phyloP scores from a whole-genome alignment of 1,140 invertebrate genomes.

The Caenorhabditis remanei region DNA sequence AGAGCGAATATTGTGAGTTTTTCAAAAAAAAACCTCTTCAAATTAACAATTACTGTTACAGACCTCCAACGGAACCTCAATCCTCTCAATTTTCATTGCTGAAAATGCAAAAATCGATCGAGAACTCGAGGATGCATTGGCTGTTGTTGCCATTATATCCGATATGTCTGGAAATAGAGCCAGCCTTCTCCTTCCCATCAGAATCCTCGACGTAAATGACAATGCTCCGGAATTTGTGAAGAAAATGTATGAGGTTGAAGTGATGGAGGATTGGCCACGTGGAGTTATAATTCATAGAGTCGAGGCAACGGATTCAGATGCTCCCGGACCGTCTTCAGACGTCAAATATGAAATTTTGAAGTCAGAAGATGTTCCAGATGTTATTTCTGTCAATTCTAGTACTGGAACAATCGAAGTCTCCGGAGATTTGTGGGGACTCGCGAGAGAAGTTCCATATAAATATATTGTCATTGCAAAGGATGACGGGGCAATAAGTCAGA shows the following conservation, averaged over 20 bases:
- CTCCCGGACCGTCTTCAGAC: background rate
- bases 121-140: background rate
- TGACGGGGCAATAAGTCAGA: background rate
- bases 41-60: background rate
- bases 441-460: slow-evolving; percentile 7
- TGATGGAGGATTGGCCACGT: slow-evolving; percentile 56
- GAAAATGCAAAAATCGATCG: slow-evolving; percentile 35
- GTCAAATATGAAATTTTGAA: background rate
- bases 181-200: background rate
- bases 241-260: slow-evolving; percentile 32
- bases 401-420: slow-evolving; percentile 23
- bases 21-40: too few relatives aligned
- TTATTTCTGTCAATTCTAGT: slow-evolving; percentile 46
- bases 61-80: slow-evolving; percentile 17
- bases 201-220: slow-evolving; percentile 57
- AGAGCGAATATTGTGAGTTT: slow-evolving; percentile 26
- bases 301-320: slow-evolving; percentile 48
- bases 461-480: slow-evolving; percentile 34
- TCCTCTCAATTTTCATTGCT: slow-evolving; percentile 1
- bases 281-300: slow-evolving; percentile 19
- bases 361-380: background rate
- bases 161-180: slow-evolving; percentile 28
- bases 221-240: slow-evolving; percentile 44
- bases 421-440: slow-evolving; percentile 43
- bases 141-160: background rate